A percentile compares a stretch with the other conserved stretches of the same genome.
Conservation (phyloP, 2,113 vertebrate species). For the Chauna torquata region DNA sequence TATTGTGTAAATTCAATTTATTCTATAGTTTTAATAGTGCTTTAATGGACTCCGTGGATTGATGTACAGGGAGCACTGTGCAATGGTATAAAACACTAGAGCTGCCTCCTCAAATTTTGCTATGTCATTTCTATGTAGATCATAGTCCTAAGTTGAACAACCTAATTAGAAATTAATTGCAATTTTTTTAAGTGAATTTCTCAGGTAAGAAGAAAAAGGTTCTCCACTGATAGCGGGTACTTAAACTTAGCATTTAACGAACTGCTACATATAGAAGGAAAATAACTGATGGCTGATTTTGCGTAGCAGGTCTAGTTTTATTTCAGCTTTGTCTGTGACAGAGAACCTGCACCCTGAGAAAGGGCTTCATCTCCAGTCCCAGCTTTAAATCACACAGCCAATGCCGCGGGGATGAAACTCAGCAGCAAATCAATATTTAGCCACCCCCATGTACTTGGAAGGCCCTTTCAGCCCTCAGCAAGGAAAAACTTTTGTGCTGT, state of each 20-base stretch:
- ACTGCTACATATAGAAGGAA: background rate
- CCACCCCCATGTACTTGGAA: background rate
- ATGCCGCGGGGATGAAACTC: background rate
- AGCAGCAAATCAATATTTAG: background rate
- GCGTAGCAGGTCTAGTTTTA: background rate
- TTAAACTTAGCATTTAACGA: background rate
- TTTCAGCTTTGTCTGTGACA: background rate
- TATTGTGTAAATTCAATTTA: background rate
- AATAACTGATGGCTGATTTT: background rate
- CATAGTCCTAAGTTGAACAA: background rate
- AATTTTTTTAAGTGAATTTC: background rate
- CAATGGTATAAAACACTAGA: background rate
- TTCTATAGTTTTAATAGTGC: background rate
- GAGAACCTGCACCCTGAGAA: background rate
- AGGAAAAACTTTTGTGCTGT: background rate
- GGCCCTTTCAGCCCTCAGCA: background rate
- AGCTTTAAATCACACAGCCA: background rate
- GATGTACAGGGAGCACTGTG: background rate
- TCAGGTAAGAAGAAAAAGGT: background rate
- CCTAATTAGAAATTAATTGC: slow-evolving; percentile 13
- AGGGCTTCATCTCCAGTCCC: background rate
- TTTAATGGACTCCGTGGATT: background rate
- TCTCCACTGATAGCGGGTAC: background rate
- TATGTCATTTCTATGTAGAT: background rate
- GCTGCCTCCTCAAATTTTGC: background rate